phyloP scores from a whole-genome alignment of 2,888 invertebrate genomes.

The Hanleya hanleyi region DNA sequence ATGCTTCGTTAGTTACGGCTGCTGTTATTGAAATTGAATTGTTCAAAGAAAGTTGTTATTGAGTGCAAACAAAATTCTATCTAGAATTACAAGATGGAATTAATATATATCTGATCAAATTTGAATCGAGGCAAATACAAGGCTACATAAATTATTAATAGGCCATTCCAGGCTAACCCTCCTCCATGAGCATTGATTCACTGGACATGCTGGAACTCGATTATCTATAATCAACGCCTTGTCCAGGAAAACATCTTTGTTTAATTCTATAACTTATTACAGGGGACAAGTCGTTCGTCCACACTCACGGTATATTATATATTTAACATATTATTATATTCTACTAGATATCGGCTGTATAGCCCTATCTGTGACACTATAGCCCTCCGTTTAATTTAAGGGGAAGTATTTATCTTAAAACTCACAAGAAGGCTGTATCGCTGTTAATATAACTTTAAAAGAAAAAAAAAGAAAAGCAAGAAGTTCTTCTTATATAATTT shows the following conservation, averaged over 20 bases:
- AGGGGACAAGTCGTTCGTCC: conserved; percentile 1
- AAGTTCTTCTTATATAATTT: background rate
- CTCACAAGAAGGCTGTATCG: background rate
- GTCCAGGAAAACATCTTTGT: background rate
- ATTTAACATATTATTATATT: conserved; percentile 3
- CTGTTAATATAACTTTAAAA: background rate
- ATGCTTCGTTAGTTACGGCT: background rate
- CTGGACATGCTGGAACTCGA: too few relatives aligned
- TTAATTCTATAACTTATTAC: background rate
- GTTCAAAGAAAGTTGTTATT: conserved; percentile 1
- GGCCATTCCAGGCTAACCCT: too few relatives aligned
- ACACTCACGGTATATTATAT: conserved; percentile 1
- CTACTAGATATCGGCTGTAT: too few relatives aligned
- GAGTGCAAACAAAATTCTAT: too few relatives aligned
- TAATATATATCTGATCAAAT: too few relatives aligned
- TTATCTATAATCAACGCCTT: too few relatives aligned
- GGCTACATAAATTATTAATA: too few relatives aligned
- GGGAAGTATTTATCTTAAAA: conserved; percentile 9
- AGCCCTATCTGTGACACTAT: too few relatives aligned
- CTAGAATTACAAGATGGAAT: too few relatives aligned
- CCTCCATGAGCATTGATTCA: too few relatives aligned
- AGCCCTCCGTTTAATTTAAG: background rate
- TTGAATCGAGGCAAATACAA: too few relatives aligned
- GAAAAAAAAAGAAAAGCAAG: background rate
- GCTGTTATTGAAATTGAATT: conserved; percentile 1